phyloP scores from a whole-genome alignment of 2,797 vertebrate species.

The Falco concolor region DNA sequence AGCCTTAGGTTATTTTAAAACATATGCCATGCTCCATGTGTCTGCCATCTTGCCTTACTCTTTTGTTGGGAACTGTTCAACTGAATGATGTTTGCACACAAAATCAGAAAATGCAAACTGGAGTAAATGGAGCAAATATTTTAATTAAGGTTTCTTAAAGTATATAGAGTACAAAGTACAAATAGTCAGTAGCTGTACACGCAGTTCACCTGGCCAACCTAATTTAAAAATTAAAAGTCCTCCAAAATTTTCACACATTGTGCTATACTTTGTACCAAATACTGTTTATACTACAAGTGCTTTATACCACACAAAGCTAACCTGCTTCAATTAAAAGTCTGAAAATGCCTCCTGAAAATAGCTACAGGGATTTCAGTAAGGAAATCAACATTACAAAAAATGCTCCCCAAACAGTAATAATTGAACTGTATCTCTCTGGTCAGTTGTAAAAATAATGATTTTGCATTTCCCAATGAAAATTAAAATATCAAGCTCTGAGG shows the following conservation, averaged over 20 bases:
- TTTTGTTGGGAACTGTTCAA: not conserved
- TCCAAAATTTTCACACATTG: not conserved
- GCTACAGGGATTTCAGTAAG: not conserved
- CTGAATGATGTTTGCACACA: not conserved
- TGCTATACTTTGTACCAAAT: not conserved
- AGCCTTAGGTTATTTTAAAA: not conserved
- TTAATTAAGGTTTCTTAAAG: not conserved
- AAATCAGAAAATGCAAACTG: not conserved
- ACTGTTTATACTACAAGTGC: not conserved
- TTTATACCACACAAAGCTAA: not conserved
- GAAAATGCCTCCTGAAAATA: not conserved
- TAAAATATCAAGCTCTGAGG: not conserved
- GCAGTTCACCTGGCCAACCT: not conserved
- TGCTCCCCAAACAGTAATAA: not conserved
- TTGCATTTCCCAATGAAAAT: constrained; percentile 2
- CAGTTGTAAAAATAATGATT: constrained; percentile 20
- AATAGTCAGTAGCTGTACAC: not conserved
- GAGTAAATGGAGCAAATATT: not conserved
- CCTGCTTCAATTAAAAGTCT: not conserved
- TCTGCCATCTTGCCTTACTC: not conserved
- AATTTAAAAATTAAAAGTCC: not conserved
- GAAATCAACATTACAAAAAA: not conserved
- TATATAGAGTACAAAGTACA: not conserved
- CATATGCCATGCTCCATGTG: not conserved
- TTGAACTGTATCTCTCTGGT: not conserved